Conservation (phyloP, 2,113 vertebrate species). For the Sitta europaea region DNA sequence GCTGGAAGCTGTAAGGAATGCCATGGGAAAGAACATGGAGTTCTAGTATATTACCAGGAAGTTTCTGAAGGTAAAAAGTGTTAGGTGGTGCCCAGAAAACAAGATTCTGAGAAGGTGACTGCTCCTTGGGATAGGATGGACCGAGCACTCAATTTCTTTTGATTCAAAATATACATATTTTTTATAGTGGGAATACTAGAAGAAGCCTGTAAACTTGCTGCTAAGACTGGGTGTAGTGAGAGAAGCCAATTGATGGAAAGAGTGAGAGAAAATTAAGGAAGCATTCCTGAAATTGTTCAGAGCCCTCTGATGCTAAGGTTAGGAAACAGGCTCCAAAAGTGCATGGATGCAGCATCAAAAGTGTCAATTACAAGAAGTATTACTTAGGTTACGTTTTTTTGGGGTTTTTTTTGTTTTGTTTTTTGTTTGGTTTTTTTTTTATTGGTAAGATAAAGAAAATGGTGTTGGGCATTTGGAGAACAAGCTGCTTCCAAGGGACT, state of each 20-base stretch:
- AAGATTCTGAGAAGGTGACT: not conserved
- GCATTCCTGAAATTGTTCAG: not conserved
- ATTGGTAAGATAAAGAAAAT: not conserved
- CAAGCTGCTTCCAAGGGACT: not conserved
- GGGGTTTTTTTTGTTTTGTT: no score
- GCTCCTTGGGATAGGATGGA: not conserved
- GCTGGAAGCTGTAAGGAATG: not conserved
- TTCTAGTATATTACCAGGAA: not conserved
- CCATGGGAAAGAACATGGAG: not conserved
- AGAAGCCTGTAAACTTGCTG: not conserved
- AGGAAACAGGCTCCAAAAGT: not conserved
- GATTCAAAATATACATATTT: not conserved
- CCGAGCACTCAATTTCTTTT: not conserved
- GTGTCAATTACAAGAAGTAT: not conserved
- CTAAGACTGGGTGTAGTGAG: not conserved
- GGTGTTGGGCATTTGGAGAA: not conserved
- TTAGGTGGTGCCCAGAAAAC: not conserved
- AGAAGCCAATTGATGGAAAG: not conserved
- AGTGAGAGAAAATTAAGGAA: not conserved
- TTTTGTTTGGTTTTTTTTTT: not conserved
- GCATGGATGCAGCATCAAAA: not conserved
- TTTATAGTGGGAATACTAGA: not conserved
- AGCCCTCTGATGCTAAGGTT: not conserved
- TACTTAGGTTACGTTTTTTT: not conserved
- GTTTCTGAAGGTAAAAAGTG: not conserved